Evolutionary conservation across 2,888 invertebrate genomes (phyloP).

Genomic region (Phytoseiulus persimilis): DNA sequence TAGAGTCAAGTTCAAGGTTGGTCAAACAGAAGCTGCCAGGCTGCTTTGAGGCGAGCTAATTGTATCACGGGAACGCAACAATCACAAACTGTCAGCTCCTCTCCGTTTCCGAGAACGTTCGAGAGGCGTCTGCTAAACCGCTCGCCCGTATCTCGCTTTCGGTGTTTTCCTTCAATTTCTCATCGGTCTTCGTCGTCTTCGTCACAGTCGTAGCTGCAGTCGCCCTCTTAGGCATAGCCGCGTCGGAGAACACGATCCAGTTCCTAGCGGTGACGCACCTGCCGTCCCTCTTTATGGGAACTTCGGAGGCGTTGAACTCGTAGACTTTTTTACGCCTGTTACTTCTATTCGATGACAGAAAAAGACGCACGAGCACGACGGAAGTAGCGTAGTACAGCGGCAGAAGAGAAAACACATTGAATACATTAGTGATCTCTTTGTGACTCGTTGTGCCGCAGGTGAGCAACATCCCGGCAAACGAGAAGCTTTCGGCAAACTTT

Average conservation of each 20-base stretch:
- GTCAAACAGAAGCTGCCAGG: background rate
- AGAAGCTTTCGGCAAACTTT: background rate
- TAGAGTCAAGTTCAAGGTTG: background rate
- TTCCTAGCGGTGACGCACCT: slow-evolving; percentile 5
- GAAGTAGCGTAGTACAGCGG: background rate
- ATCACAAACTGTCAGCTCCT: background rate
- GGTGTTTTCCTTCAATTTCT: background rate
- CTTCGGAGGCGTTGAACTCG: background rate
- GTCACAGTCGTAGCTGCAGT: background rate
- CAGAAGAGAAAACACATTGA: background rate
- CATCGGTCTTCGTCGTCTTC: background rate
- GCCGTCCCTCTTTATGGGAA: background rate
- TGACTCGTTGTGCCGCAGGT: background rate
- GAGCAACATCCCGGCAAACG: background rate
- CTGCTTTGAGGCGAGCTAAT: background rate
- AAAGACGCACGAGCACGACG: background rate
- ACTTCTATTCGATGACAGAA: background rate
- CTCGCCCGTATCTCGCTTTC: background rate
- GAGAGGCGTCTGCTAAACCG: background rate
- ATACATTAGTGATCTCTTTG: background rate
- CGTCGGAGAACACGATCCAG: background rate
- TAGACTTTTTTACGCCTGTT: background rate
- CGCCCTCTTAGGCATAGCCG: background rate
- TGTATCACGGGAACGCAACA: background rate
- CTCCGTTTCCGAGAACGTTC: background rate